These are phyloP conservation scores for Ambastaia sidthimunki DNA, from an alignment of 2,797 vertebrate species.

Conservation along the genomic window DNA sequence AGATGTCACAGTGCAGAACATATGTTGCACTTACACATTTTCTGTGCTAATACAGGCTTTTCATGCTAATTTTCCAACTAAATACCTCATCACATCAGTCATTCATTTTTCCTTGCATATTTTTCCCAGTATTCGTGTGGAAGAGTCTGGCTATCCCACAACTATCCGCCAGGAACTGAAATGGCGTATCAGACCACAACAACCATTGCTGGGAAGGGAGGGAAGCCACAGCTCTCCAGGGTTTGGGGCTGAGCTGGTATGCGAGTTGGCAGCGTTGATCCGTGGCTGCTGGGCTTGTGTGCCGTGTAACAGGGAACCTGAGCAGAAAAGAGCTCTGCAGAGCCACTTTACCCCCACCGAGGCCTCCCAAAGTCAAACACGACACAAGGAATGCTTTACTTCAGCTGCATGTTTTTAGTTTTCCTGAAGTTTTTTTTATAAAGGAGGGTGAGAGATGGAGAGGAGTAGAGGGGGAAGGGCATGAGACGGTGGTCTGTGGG, in stretches of 20 bases:
- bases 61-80: slow-evolving; percentile 9
- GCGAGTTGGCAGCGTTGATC: slow-evolving; percentile 47
- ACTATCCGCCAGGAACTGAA: slow-evolving; percentile 22
- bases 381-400: background rate
- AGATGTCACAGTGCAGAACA: background rate
- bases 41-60: background rate
- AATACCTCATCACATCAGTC: slow-evolving; percentile 18
- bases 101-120: background rate
- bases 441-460: slow-evolving; percentile 13
- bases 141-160: background rate
- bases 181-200: slow-evolving; percentile 41
- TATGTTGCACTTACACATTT: background rate
- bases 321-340: slow-evolving; percentile 19
- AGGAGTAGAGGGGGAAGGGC: background rate
- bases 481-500: slow-evolving; percentile 22
- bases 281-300: slow-evolving; percentile 38
- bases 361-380: slow-evolving; percentile 31
- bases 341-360: slow-evolving; percentile 3
- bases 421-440: slow-evolving; percentile 15
- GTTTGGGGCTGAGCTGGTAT: slow-evolving; percentile 51
- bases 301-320: slow-evolving; percentile 49
- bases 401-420: slow-evolving; percentile 14
- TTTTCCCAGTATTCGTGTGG: slow-evolving; percentile 35
- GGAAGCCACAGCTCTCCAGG: slow-evolving; percentile 47
- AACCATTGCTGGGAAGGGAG: slow-evolving; percentile 44